Conservation (phyloP, 2,888 invertebrate genomes). For the Microctonus aethiopoides region DNA sequence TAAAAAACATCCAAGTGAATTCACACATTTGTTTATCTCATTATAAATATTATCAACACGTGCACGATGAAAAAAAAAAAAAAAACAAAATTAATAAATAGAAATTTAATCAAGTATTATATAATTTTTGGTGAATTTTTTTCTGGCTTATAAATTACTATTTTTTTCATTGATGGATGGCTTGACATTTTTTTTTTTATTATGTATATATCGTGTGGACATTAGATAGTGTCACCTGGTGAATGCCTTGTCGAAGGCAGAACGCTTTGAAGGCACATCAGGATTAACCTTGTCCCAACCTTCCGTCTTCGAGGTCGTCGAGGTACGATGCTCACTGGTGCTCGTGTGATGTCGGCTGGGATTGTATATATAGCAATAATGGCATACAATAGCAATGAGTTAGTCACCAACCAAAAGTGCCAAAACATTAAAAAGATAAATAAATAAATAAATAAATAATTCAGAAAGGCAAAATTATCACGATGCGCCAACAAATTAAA, state of each 20-base stretch:
- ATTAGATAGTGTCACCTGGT: constrained; percentile 62
- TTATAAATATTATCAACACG: background rate
- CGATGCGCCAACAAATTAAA: too few species aligned
- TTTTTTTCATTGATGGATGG: constrained; percentile 20
- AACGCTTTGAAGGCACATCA: constrained; percentile 57
- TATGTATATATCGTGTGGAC: constrained; percentile 32
- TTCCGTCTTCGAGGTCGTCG: constrained; percentile 62
- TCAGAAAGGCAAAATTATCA: background rate
- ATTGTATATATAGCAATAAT: constrained; percentile 29
- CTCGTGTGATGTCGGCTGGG: constrained; percentile 65
- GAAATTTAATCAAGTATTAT: too few species aligned
- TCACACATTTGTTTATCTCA: background rate
- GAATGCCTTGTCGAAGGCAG: constrained; percentile 64
- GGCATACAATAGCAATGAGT: constrained; percentile 24
- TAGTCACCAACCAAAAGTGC: constrained; percentile 51
- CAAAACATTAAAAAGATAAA: constrained; percentile 20
- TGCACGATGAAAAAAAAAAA: background rate
- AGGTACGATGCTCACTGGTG: constrained; percentile 64
- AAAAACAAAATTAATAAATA: too few species aligned
- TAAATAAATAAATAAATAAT: background rate
- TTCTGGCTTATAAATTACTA: background rate
- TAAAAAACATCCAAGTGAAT: too few species aligned
- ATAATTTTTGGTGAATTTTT: background rate
- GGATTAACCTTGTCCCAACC: constrained; percentile 61
- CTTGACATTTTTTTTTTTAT: constrained; percentile 36